phyloP scores from a whole-genome alignment of 1,140 invertebrate species.

The Formica selysi region DNA sequence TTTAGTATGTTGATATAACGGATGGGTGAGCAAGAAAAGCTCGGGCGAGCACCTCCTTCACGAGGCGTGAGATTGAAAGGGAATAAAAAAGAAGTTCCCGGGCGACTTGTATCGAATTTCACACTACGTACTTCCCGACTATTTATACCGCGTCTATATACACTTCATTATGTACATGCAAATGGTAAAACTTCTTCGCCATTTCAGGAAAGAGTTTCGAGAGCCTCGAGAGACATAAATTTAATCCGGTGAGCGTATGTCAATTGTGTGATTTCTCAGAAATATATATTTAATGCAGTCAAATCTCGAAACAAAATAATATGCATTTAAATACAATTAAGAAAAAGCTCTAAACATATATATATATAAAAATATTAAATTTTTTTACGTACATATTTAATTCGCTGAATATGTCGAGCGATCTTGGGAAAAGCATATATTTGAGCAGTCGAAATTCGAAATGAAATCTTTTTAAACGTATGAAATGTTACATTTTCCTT shows the following conservation, averaged over 20 bases:
- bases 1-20: conserved; percentile 71
- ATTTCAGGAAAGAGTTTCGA: background rate
- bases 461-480: too few relatives aligned
- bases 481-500: too few relatives aligned
- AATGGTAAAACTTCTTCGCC: conserved; percentile 34
- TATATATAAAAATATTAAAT: too few relatives aligned
- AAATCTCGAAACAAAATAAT: conserved; percentile 12
- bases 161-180: conserved; percentile 54
- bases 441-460: too few relatives aligned
- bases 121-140: conserved; percentile 30
- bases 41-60: conserved; percentile 34
- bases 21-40: conserved; percentile 73
- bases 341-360: too few relatives aligned
- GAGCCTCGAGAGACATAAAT: conserved; percentile 2
- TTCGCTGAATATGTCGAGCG: too few relatives aligned
- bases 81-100: conserved; percentile 25
- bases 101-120: conserved; percentile 49
- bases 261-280: background rate
- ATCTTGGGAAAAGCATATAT: too few relatives aligned
- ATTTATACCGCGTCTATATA: conserved; percentile 45
- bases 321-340: background rate
- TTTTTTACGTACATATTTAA: too few relatives aligned
- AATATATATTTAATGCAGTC: background rate
- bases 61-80: conserved; percentile 56
- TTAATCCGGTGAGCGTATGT: conserved; percentile 25